These are phyloP conservation scores for Anhinga rufa DNA, from an alignment of 2,113 vertebrate species.

Conservation along the genomic window DNA sequence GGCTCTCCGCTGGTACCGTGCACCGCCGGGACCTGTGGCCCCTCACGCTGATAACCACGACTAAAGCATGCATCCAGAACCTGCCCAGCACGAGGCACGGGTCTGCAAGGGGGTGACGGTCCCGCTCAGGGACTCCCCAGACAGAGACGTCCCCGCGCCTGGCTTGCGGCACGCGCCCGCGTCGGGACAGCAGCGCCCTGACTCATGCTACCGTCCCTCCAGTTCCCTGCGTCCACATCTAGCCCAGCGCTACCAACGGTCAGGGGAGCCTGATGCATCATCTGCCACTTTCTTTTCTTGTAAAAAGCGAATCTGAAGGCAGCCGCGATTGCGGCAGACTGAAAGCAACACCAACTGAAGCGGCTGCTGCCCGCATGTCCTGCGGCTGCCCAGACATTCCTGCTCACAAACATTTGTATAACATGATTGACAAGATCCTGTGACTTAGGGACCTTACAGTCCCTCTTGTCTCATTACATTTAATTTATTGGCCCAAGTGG, in stretches of 20 bases:
- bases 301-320: not conserved
- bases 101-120: not conserved
- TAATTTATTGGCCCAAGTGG: not conserved
- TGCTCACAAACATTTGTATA: not conserved
- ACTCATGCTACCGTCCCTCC: too few species aligned
- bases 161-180: not conserved
- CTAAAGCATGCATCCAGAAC: not conserved
- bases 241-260: fast-evolving
- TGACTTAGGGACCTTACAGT: not conserved
- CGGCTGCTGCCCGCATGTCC: not conserved
- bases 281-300: not conserved
- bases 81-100: not conserved
- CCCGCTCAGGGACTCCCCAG: not conserved
- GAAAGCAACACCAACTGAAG: not conserved
- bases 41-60: not conserved
- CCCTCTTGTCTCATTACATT: not conserved
- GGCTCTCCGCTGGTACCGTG: not conserved
- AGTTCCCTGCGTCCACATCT: fast-evolving
- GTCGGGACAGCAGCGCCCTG: too few species aligned
- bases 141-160: not conserved
- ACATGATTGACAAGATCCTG: not conserved
- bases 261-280: not conserved
- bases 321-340: fast-evolving
- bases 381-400: not conserved
- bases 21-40: not conserved